Percentiles rank a stretch among this genome's conserved stretches.
Evolutionary conservation across 1,140 invertebrate species (phyloP).

Genomic region (Odontomachus brunneus): DNA sequence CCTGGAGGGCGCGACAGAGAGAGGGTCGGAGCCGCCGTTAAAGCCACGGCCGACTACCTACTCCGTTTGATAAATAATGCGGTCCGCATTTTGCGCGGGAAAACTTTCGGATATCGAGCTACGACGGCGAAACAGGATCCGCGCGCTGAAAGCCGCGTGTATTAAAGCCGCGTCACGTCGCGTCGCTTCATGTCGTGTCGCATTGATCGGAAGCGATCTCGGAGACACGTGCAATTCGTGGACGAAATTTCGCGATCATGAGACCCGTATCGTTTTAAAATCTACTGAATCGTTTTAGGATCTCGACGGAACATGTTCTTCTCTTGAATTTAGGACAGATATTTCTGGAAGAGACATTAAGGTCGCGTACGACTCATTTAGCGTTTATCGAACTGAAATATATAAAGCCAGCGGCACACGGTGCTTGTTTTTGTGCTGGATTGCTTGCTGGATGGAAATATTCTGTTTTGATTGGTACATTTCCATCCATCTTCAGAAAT

Average conservation of each 20-base stretch:
- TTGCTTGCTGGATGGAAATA: too few relatives aligned
- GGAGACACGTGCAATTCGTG: not conserved
- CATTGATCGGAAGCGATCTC: slow-evolving; percentile 18
- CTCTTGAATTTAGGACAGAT: too few relatives aligned
- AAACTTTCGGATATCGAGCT: slow-evolving; percentile 69
- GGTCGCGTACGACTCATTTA: too few relatives aligned
- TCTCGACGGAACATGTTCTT: not conserved
- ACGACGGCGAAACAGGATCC: slow-evolving; percentile 9
- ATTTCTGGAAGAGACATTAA: too few relatives aligned
- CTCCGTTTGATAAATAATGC: slow-evolving; percentile 83
- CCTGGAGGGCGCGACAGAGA: slow-evolving; percentile 46
- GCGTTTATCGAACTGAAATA: too few relatives aligned
- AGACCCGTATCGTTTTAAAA: not conserved
- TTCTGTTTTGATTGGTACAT: too few relatives aligned
- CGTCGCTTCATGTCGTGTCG: not conserved
- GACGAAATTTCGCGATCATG: not conserved
- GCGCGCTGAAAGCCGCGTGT: not conserved
- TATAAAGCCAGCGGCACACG: too few relatives aligned
- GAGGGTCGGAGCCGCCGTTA: slow-evolving; percentile 50
- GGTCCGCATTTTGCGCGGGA: slow-evolving; percentile 76
- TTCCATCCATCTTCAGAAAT: too few relatives aligned
- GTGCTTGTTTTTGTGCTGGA: too few relatives aligned
- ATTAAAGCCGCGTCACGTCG: slow-evolving; percentile 15
- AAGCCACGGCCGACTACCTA: slow-evolving; percentile 63
- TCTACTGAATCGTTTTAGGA: too few relatives aligned